These are phyloP conservation scores for Syngnathoides biaculeatus DNA, from an alignment of 2,113 vertebrate species.

Conservation along the genomic window DNA sequence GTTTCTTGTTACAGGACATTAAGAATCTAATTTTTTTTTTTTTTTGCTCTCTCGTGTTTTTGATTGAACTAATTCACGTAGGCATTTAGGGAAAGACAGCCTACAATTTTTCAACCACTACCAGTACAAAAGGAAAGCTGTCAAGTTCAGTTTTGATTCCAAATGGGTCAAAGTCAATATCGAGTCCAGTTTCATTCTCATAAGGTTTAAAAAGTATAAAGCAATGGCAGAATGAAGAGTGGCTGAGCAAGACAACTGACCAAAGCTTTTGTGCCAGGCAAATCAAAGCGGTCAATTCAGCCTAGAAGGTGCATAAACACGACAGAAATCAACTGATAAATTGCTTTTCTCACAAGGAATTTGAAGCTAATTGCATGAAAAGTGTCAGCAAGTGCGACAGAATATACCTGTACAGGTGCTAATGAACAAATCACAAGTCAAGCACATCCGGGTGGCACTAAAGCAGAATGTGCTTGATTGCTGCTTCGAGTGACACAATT, in stretches of 20 bases:
- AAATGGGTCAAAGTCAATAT: slow-evolving; percentile 1
- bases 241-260: not conserved
- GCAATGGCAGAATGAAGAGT: not conserved
- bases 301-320: not conserved
- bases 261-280: not conserved
- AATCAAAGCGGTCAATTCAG: not conserved
- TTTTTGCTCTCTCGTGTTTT: not conserved
- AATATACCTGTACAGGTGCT: not conserved
- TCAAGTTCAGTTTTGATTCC: not conserved
- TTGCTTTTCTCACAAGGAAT: not conserved
- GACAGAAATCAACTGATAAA: not conserved
- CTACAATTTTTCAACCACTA: slow-evolving; percentile 29
- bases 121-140: not conserved
- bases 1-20: slow-evolving; percentile 7
- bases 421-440: not conserved
- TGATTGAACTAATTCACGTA: not conserved
- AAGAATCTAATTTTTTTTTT: slow-evolving; percentile 9
- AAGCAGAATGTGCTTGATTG: too few relatives aligned
- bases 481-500: too few relatives aligned
- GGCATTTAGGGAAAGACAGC: slow-evolving; percentile 11
- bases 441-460: too few relatives aligned
- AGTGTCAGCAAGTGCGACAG: not conserved
- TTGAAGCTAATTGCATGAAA: not conserved
- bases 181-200: not conserved
- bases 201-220: not conserved